Base-by-base conservation (phyloP, 2,797 vertebrate genomes). In the Cacajao melanocephalus region DNA sequence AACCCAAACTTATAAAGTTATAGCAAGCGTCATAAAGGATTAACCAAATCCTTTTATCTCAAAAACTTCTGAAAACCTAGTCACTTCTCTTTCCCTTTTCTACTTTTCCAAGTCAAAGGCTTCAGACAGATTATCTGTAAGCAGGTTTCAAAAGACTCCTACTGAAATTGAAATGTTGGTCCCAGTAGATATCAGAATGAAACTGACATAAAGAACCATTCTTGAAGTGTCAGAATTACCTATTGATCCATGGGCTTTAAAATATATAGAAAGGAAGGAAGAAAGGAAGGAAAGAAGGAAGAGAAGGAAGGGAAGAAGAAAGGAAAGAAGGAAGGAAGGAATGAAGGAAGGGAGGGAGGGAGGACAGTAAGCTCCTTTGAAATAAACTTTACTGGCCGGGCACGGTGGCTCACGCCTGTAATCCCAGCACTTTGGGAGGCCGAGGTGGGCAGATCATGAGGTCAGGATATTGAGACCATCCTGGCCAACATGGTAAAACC, bases 121-220 rank as follows among this genome's bases (percentile, higher is more conserved):
- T 97, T 96, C 79, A 85, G 72, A 93, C 70, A 97, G 95, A 95
- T 98, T 98, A 96, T 96, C 88, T 96, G 94, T 94, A 97, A 97
- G 93, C 48, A 94, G 75, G 33, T 97, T 96, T 97, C 91, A 93
- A 96, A 97, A 92, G 75, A 96, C 44, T 96, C 72, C 58, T 75
- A 96, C 90, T 95, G 95, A 97, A 98, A 97, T 87, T 87, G 93
- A 94, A 98, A 97, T 96, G 75, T 95, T 96, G 75, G 73, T 94
- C 95, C 88, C 80, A 89, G 57, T 44, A 96, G 89, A 92, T 96
- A 92, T 76, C 90, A 97, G 79, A 96, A 88, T 88, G 33, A 96
- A 96, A 61, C 70, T 0, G 1, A 78, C 48, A 85, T 5, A 39
- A 96, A 75, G 50, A 96, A 82, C 55, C 61, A 28, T 39, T 88